phyloP scores from a whole-genome alignment of 2,113 vertebrate genomes.

The Myiopsitta monachus region DNA sequence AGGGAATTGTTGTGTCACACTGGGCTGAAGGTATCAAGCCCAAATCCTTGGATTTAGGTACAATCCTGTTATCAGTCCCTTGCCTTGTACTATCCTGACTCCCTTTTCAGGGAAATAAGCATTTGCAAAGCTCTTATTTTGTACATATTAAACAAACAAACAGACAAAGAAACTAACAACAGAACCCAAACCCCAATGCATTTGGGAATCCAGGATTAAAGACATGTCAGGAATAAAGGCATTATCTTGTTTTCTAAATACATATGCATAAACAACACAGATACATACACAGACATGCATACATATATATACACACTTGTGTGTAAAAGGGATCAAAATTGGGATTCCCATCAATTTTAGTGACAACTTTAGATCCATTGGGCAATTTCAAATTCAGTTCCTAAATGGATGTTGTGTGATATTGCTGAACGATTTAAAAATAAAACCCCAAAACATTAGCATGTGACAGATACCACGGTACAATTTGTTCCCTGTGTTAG shows the following conservation, averaged over 20 bases:
- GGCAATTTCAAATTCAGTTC: neutral
- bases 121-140: conserved; percentile 22
- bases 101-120: neutral
- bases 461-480: neutral
- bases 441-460: neutral
- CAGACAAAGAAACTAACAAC: neutral
- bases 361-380: neutral
- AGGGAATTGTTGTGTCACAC: neutral
- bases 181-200: neutral
- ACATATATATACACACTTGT: fast-evolving
- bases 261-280: neutral
- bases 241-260: neutral
- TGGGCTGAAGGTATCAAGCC: conserved; percentile 5
- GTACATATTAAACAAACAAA: neutral
- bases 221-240: neutral
- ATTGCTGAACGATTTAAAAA: neutral
- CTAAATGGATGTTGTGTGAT: neutral
- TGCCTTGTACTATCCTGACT: neutral
- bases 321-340: neutral
- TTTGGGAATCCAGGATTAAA: neutral
- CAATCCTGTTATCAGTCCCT: neutral
- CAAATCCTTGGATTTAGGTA: conserved; percentile 30
- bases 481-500: neutral
- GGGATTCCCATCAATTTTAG: neutral
- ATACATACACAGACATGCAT: neutral